phyloP scores from a whole-genome alignment of 2,888 invertebrate genomes.

The Drosophila siamana region DNA sequence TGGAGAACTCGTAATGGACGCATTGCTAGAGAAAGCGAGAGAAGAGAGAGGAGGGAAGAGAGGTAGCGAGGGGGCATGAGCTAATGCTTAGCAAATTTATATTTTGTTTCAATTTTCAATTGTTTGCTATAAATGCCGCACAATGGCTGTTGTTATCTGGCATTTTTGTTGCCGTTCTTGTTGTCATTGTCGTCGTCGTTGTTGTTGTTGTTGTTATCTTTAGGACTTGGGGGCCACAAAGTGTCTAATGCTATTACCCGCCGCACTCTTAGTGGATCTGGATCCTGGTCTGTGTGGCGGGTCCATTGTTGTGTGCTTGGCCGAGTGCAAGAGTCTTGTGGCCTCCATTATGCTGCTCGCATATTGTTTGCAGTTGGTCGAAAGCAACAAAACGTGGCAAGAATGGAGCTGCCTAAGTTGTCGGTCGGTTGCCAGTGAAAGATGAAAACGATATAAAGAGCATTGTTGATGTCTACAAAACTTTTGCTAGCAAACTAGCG shows the following conservation, averaged over 20 bases:
- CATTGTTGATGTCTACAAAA: slow-evolving; percentile 48
- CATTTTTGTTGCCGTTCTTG: slow-evolving; percentile 28
- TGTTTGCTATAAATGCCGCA: slow-evolving; percentile 52
- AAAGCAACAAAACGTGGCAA: slow-evolving; percentile 26
- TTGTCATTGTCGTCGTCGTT: slow-evolving; percentile 1
- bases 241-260: slow-evolving; percentile 45
- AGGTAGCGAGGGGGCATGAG: not conserved
- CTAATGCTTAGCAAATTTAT: slow-evolving; percentile 32
- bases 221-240: slow-evolving; percentile 30
- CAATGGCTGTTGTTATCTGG: slow-evolving; percentile 47
- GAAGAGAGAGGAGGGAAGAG: not conserved
- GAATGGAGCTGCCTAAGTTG: slow-evolving; percentile 24
- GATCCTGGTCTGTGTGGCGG: not conserved
- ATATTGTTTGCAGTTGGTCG: slow-evolving; percentile 8
- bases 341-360: slow-evolving; percentile 17
- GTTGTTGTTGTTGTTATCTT: slow-evolving; percentile 37
- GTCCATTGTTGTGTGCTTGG: slow-evolving; percentile 40
- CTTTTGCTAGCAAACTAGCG: slow-evolving; percentile 24
- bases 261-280: slow-evolving; percentile 31
- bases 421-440: not conserved
- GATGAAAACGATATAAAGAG: slow-evolving; percentile 43
- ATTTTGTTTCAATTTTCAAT: slow-evolving; percentile 65
- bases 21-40: not conserved
- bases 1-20: no score
- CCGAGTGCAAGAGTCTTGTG: slow-evolving; percentile 33